Evolutionary conservation across 92 coral and sea anemone species (phyloP), one percentile per base, ranked within the genome.

Genomic region (Nematostella vectensis): DNA sequence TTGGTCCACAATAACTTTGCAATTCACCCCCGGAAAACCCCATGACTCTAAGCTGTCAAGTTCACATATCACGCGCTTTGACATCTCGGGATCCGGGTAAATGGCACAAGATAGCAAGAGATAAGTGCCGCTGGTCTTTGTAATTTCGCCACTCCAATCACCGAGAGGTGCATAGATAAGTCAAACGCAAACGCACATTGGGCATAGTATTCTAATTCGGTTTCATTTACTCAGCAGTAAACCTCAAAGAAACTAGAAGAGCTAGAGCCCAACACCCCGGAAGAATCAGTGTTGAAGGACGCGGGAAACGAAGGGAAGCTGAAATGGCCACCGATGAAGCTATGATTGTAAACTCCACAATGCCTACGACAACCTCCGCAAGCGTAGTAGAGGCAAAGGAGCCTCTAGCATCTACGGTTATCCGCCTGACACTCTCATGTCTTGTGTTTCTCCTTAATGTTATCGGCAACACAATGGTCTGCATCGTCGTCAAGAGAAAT

Each of bases 401-500:
- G 36, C 77, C 78, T 2, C 60, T 75, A 20, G 29, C 47, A 26
- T 85, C 95, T 24, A 51, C 72, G 15, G 75, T 81, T 18, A 24
- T 66, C 11, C 72, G 95, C 6, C 54, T 85, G 10, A 54, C 75
- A 1, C 75, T 85, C 12, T 77, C 80, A 26, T 68, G 75, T 30
- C 48, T 85, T 27, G 83, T 58, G 13, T 59, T 83, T 50, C 39
- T 81, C 4, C 84, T 85, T 11, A 85, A 80, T 61, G 58, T 85
- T 27, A 57, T 78, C 1, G 95, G 95, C 11, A 85, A 85, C 47
- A 50, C 75, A 28, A 67, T 85, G 72, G 95, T 85, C 21, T 80
- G 88, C 33, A 75, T 71, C 27, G 88, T 83, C 1, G 95, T 85
- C 9, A 66, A 74, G 28, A 68, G 59, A 36, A 85, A 66, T 31